Base-by-base conservation (phyloP, 2,797 vertebrate genomes). In the Poeciliopsis infans region DNA sequence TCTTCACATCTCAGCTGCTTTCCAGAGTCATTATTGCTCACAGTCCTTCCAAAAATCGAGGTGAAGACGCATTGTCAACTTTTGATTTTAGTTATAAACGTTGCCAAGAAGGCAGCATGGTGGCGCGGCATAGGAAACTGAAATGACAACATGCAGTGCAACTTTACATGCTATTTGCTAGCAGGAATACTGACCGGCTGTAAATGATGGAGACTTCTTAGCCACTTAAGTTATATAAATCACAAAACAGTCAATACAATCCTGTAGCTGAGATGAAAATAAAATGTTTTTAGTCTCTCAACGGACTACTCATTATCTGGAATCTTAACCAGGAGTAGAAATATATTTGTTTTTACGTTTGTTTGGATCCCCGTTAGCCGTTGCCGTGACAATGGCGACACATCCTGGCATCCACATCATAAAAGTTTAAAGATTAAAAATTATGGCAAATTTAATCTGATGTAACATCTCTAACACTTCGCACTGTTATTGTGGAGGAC, bases 1-100 rank as follows among this genome's bases (percentile, higher is more conserved):
- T 77, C 72, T 75, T 8, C 70, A 46, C 51, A 57, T 51, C 51
- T 16, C 74, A 39, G 61, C 80, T 76, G 73, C 68, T 66, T 47
- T 72, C 25, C 51, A 28, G 39, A 71, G 13, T 59, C 53, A 47
- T 45, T 20, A 45, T 49, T 47, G 13, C 43, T 68, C 18, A 51
- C 53, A 73, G 39, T 33, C 39, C n/a, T 45, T 47, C 16, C 36
- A 57, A 74, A 76, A 68, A 83, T 74, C 53, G 55, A 57, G 74
- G 61, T 8, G 20, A 41, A 10, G 28, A 70, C 23, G n/a, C 39
- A n/a, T n/a, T 45, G 36, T 18, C 64, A 66, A 43, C 4, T 73
- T 73, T 53, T 73, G 39, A 53, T 53, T 25, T 36, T 23, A 25
- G 47, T 1, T 33, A 51, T 53, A 2, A 12, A 57, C 4, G 25